These are phyloP conservation scores for Dusona sp. DNA, from an alignment of 2,888 invertebrate species.

Conservation along the genomic window DNA sequence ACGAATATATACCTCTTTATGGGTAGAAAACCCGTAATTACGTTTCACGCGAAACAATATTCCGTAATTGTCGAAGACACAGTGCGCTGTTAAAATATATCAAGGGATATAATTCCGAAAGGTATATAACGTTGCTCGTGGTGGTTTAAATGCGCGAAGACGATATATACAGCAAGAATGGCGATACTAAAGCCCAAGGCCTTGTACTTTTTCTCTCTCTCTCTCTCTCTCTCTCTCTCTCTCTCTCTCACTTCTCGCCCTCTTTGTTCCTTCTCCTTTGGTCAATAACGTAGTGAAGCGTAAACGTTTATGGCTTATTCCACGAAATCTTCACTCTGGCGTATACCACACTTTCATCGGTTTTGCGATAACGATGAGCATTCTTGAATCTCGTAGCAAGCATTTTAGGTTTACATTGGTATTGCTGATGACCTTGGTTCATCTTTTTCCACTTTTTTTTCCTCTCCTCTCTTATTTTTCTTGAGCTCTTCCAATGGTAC, in stretches of 20 bases:
- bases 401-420: not conserved
- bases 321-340: conserved; percentile 45
- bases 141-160: conserved; percentile 66
- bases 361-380: conserved; percentile 57
- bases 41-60: conserved; percentile 33
- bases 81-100: conserved; percentile 8
- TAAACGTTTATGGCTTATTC: conserved; percentile 68
- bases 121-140: not conserved
- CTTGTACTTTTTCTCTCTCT: conserved; percentile 30
- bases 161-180: conserved; percentile 54
- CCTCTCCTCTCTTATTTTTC: too few relatives aligned
- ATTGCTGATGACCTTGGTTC: conserved; percentile 3
- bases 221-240: conserved; percentile 39
- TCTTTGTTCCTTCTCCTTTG: conserved; percentile 44
- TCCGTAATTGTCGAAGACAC: conserved; percentile 39
- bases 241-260: conserved; percentile 39
- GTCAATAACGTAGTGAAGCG: conserved; percentile 53
- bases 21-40: not conserved
- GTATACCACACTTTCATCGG: conserved; percentile 37
- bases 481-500: not conserved
- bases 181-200: conserved; percentile 39
- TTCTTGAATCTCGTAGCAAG: conserved; percentile 47
- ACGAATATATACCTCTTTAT: conserved; percentile 21
- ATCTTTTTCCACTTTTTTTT: not conserved
- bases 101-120: conserved; percentile 9